Evolutionary conservation across 2,888 invertebrate genomes (phyloP), one percentile per base, ranked within the genome.

Genomic region (Acanthosepion pharaonis): DNA sequence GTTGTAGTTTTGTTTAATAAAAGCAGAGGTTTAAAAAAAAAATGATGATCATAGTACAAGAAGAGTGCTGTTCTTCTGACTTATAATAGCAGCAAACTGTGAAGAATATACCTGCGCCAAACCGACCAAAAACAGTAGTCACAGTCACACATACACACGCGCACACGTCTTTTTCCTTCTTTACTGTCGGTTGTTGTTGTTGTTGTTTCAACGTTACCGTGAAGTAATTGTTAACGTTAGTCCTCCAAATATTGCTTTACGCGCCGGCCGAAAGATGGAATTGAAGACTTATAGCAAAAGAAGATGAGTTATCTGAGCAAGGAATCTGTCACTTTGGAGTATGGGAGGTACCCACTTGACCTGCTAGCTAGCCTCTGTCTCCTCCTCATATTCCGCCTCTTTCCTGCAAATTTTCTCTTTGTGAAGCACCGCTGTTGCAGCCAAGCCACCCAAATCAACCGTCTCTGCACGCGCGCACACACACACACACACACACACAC

Each of bases 281-380:
- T 5, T 78, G n/a, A 78, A 78, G 9, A 78, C 78, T 78, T 78
- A n/a, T n/a, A 78, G 78, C 33, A n/a, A 78, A 78, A 59, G 59
- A 78, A 59, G 59, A 59, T 59, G 59, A 59, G 20, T 59, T 59
- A 20, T 20, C 78, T 78, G n/a, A 78, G 59, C 59, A 59, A 23
- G 59, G 59, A 78, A 78, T 78, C 78, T 78, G 78, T 15, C 78
- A n/a, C 15, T 78, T 78, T 78, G 78, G 78, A 78, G 78, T 78
- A 78, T 78, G 93, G 93, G 93, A 53, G 93, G 93, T 93, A 93
- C 93, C 93, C 53, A n/a, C 92, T 93, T 93, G 93, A 53, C 93
- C 93, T 51, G 28, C 53, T 49, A 48, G 49, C 93, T n/a, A n/a
- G 51, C 51, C 93, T 93, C 93, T n/a, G 49, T 93, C 93, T 93